Percentiles rank a stretch among this genome's conserved stretches.
Conservation (phyloP, 1,140 invertebrate species). For the Zaprionus taronus region DNA sequence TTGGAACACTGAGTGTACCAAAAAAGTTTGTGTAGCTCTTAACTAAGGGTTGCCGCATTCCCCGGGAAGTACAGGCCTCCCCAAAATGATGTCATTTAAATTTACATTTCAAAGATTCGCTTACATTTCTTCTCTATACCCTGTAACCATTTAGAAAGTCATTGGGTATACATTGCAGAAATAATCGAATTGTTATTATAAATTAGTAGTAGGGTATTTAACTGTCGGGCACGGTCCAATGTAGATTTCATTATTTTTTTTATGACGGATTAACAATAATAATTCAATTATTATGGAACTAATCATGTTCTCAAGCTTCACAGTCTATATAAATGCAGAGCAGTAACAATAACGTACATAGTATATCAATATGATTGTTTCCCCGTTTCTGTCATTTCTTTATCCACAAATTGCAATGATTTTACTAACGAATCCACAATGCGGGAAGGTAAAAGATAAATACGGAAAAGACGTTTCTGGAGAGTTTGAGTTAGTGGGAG, state of each 20-base stretch:
- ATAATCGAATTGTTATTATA: too few species aligned
- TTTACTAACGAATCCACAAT: background rate
- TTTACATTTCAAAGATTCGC: slow-evolving; percentile 69
- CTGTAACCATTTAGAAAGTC: background rate
- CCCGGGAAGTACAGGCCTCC: background rate
- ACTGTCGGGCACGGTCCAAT: too few species aligned
- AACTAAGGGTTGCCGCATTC: slow-evolving; percentile 35
- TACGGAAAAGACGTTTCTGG: too few species aligned
- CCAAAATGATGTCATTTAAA: slow-evolving; percentile 61
- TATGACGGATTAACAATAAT: too few species aligned
- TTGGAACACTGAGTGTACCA: slow-evolving; percentile 28
- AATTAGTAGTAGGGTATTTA: too few species aligned
- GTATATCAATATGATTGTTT: background rate
- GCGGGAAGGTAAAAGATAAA: background rate
- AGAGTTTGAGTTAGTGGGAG: background rate
- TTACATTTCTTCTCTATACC: background rate
- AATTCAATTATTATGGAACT: background rate
- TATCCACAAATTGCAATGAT: background rate
- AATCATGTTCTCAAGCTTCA: background rate
- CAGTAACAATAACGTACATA: background rate
- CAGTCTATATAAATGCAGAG: background rate
- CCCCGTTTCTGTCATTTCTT: background rate
- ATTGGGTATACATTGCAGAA: background rate
- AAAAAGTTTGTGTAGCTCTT: slow-evolving; percentile 54
- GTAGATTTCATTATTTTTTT: too few species aligned